Base-by-base conservation (phyloP, 2,888 invertebrate genomes). In the Athetis lepigone region DNA sequence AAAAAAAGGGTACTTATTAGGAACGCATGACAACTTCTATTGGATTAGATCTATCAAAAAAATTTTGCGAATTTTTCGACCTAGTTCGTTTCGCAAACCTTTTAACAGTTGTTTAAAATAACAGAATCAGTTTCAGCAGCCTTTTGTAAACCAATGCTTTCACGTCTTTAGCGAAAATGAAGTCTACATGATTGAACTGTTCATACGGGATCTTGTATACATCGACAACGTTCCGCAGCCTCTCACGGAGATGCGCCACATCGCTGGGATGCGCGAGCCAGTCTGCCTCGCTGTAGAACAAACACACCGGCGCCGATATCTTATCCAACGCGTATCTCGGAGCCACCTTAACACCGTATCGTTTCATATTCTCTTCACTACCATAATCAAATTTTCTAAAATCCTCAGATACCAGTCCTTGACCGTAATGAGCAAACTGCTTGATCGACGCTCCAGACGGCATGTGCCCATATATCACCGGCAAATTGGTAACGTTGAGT, bases 251-350 rank as follows among this genome's bases (percentile, higher is more conserved):
- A 18, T 90, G 87, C 40, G 95, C 86, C 0, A 97, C 96, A 63
- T 97, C 96, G 73, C 86, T 85, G 3, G 95, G 92, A 51, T 95
- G 90, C 1, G 97, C 95, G 19, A 97, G 84, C 96, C 96, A 96
- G 85, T 98, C 98, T 16, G 96, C 96, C 3, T 89, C 88, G 29
- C 91, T 90, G 70, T 91, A 92, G 50, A 93, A 87, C 49, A 95
- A 72, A 7, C 88, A 85, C 5, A 94, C 85, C 0, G 94, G 93
- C 0, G 88, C 82, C 1, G 61, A 73, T 13, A 94, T 77, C 9
- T 85, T 86, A 5, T 81, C 79, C 45, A 94, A 56, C 1, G 75
- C 64, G 67, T 94, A 95, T 11, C 75, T 74, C 0, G 93, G 92
- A 9, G 94, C 92, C 8, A 57, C 50, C 1, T 54, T 62, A 0